Conservation (phyloP, 1,140 invertebrate species). For the Eurosta solidaginis region DNA sequence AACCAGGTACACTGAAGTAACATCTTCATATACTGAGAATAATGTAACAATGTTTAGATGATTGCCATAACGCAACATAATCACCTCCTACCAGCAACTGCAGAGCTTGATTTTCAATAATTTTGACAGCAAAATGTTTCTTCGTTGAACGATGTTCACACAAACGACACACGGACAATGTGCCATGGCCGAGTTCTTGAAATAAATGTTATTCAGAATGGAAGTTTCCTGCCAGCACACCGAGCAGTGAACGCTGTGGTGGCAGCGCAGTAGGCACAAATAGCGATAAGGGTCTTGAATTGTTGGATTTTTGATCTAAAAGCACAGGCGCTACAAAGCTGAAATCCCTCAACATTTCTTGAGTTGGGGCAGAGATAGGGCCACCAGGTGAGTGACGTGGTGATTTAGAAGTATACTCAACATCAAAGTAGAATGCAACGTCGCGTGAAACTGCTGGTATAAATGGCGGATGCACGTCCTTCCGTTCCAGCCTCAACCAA, state of each 20-base stretch:
- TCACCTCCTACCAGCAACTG: constrained; percentile 96
- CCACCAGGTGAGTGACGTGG: constrained; percentile 98
- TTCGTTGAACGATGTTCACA: constrained; percentile 86
- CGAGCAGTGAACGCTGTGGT: constrained; percentile 52
- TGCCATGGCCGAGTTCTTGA: constrained; percentile 81
- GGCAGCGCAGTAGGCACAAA: too few relatives aligned
- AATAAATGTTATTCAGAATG: constrained; percentile 75
- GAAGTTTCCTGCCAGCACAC: too few relatives aligned
- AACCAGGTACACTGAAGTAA: constrained; percentile 85
- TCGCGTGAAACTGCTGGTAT: too few relatives aligned
- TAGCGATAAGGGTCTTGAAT: constrained; percentile 37
- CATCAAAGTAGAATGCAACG: too few relatives aligned
- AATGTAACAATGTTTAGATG: constrained; percentile 94
- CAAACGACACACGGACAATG: constrained; percentile 84
- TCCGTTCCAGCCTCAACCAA: too few relatives aligned
- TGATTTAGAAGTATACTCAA: too few relatives aligned
- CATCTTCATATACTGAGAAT: constrained; percentile 91
- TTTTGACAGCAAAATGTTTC: too few relatives aligned
- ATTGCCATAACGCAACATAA: constrained; percentile 84
- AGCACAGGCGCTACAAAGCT: too few relatives aligned
- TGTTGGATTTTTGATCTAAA: constrained; percentile 62
- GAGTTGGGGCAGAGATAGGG: constrained; percentile 95
- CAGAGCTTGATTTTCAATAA: constrained; percentile 96
- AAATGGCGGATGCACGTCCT: too few relatives aligned
- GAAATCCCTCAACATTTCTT: constrained; percentile 97